Conservation (phyloP, 2,888 invertebrate species). For the Drosophila yooni region DNA sequence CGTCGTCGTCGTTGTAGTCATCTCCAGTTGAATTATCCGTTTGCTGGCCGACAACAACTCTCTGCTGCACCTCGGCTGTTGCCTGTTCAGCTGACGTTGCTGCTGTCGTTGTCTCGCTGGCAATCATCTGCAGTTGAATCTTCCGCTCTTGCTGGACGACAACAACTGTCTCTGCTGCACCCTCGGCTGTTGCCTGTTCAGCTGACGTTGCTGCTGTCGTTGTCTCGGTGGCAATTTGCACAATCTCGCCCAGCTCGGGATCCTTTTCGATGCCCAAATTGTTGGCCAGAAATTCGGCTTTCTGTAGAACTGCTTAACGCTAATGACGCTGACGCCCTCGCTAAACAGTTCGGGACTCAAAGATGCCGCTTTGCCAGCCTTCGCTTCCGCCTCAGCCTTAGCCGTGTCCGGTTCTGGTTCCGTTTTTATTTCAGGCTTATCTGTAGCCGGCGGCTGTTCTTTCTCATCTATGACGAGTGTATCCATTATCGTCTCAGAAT, state of each 20-base stretch:
- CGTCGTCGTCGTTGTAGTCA: neutral
- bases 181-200: constrained; percentile 2
- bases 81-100: neutral
- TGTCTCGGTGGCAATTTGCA: constrained; percentile 79
- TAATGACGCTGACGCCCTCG: constrained; percentile 84
- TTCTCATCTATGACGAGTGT: neutral
- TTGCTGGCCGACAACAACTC: neutral
- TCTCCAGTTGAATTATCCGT: neutral
- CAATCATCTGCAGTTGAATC: constrained; percentile 31
- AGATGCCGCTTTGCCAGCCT: constrained; percentile 79
- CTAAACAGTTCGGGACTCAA: constrained; percentile 84
- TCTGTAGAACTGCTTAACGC: constrained; percentile 85
- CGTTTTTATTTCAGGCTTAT: neutral
- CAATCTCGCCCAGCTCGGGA: constrained; percentile 85
- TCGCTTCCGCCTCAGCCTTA: constrained; percentile 3
- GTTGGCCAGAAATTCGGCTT: constrained; percentile 85
- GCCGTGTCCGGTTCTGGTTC: constrained; percentile 1
- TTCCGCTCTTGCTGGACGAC: neutral
- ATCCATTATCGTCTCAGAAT: constrained; percentile 8
- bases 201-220: neutral
- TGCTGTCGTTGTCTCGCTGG: constrained; percentile 45
- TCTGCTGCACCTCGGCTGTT: neutral
- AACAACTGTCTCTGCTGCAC: neutral
- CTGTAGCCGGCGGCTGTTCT: neutral
- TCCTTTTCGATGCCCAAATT: constrained; percentile 85